A percentile compares a stretch with the other conserved stretches of the same genome.
These are phyloP conservation scores for Drosophila limbata DNA, from an alignment of 2,888 invertebrate species.

Conservation along the genomic window DNA sequence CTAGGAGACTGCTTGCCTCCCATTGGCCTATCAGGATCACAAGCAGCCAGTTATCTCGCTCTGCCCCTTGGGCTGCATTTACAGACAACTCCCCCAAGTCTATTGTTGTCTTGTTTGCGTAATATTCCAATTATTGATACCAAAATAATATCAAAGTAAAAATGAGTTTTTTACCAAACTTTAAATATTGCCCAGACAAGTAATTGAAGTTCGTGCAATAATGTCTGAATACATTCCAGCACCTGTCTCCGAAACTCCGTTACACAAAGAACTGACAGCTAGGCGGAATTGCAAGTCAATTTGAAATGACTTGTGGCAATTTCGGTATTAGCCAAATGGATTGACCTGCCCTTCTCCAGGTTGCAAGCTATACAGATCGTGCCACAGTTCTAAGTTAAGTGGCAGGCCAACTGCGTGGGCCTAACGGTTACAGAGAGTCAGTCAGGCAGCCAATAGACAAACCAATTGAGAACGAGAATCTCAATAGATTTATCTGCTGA, in stretches of 20 bases:
- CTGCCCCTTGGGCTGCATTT: neutral
- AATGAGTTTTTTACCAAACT: neutral
- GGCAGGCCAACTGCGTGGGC: slow-evolving; percentile 43
- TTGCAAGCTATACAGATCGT: slow-evolving; percentile 54
- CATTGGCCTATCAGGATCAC: neutral
- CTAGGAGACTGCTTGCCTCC: neutral
- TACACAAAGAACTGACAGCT: slow-evolving; percentile 22
- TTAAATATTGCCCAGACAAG: neutral
- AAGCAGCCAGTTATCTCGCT: slow-evolving; percentile 1
- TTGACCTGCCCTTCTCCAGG: slow-evolving; percentile 51
- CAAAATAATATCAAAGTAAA: neutral
- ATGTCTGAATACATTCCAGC: slow-evolving; percentile 13
- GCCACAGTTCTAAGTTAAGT: slow-evolving; percentile 43
- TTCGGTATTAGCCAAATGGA: slow-evolving; percentile 19
- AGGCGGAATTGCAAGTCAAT: slow-evolving; percentile 15
- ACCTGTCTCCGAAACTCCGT: slow-evolving; percentile 39
- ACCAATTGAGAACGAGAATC: slow-evolving; percentile 49
- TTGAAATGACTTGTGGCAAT: slow-evolving; percentile 34
- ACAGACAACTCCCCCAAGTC: neutral
- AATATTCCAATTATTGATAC: neutral
- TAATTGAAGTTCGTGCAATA: neutral
- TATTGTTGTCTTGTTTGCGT: neutral
- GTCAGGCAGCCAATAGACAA: slow-evolving; percentile 8
- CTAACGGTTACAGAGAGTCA: slow-evolving; percentile 41
- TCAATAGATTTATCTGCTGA: slow-evolving; percentile 62